Conservation (phyloP, 1,140 invertebrate genomes). For the Drosophila elegans region DNA sequence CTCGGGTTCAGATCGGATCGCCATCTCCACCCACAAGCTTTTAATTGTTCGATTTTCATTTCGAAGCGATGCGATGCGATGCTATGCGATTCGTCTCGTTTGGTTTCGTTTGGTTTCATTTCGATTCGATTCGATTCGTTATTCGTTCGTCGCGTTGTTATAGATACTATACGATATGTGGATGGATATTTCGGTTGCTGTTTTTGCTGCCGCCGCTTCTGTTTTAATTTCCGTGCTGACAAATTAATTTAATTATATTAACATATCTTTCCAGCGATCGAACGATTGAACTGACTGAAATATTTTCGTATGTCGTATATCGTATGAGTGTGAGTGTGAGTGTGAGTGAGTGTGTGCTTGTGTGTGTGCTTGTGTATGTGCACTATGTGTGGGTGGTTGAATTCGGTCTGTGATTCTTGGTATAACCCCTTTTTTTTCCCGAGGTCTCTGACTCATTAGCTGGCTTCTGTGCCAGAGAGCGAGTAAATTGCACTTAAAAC, state of each 20-base stretch:
- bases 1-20: constrained; percentile 17
- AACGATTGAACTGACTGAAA: constrained; percentile 65
- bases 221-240: constrained; percentile 82
- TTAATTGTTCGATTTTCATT: constrained; percentile 83
- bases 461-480: constrained; percentile 5
- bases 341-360: neutral
- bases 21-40: constrained; percentile 40
- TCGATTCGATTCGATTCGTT: constrained; percentile 63
- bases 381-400: constrained; percentile 22
- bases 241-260: constrained; percentile 84
- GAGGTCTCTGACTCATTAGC: constrained; percentile 69
- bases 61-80: constrained; percentile 56
- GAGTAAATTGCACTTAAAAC: constrained; percentile 75
- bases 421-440: constrained; percentile 63
- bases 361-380: neutral
- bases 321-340: neutral
- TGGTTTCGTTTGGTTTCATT: constrained; percentile 48
- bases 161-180: constrained; percentile 38
- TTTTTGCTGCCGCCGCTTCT: constrained; percentile 28
- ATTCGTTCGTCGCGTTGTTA: constrained; percentile 46
- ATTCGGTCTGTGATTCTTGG: constrained; percentile 37
- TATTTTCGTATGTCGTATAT: neutral
- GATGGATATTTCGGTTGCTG: constrained; percentile 20
- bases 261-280: constrained; percentile 78
- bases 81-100: constrained; percentile 16